phyloP scores from a whole-genome alignment of 2,113 vertebrate genomes.

The Psittacula cyanocephala region DNA sequence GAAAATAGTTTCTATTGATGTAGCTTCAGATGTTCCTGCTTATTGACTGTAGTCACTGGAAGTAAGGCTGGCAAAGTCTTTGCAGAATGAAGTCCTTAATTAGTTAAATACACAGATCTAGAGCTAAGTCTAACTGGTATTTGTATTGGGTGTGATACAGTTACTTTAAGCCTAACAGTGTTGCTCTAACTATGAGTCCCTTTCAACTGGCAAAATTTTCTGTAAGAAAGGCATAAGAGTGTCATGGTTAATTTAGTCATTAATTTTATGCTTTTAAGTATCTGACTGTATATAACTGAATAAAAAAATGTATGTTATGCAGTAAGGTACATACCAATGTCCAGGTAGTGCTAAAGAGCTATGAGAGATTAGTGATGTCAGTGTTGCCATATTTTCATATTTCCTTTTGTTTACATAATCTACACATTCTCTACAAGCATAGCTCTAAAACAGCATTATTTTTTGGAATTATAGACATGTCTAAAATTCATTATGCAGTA shows the following conservation, averaged over 20 bases:
- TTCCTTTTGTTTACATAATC: neutral
- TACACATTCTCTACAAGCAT: neutral
- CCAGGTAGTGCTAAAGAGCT: neutral
- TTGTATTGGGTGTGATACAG: neutral
- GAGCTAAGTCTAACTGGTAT: neutral
- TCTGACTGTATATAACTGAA: neutral
- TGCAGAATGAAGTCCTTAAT: neutral
- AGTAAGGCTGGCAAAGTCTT: neutral
- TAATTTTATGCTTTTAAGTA: neutral
- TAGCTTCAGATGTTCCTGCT: neutral
- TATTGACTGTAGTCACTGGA: neutral
- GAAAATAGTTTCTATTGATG: neutral
- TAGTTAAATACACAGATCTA: neutral
- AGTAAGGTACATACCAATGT: fast-evolving
- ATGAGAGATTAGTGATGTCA: neutral
- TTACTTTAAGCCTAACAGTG: neutral
- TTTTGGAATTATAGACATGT: neutral
- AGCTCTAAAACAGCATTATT: neutral
- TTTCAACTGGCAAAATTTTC: neutral
- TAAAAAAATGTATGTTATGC: neutral
- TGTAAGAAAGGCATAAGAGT: neutral
- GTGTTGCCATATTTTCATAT: fast-evolving
- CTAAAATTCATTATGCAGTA: neutral
- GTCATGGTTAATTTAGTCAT: neutral
- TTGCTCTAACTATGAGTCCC: neutral